Conservation (phyloP, 1,140 invertebrate species). For the Brachionus angularis region DNA sequence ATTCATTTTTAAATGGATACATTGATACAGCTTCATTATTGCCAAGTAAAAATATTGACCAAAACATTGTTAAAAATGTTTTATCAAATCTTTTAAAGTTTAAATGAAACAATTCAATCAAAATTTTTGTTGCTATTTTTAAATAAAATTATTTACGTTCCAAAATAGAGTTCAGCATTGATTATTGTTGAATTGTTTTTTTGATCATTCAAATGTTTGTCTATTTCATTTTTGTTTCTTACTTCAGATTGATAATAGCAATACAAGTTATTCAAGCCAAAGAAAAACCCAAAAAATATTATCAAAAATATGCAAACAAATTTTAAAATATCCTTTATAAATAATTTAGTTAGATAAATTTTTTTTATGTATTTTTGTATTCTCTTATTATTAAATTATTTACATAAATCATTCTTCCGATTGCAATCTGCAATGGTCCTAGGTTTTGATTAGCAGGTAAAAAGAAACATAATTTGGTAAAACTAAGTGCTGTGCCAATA, state of each 20-base stretch:
- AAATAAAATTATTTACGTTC: neutral
- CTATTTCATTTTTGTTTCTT: constrained; percentile 51
- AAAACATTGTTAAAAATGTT: constrained; percentile 70
- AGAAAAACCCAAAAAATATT: constrained; percentile 57
- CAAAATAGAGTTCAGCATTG: constrained; percentile 5
- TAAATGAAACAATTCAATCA: neutral
- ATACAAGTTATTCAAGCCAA: constrained; percentile 57
- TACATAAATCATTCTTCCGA: constrained; percentile 57
- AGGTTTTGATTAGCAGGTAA: constrained; percentile 59
- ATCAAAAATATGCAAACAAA: constrained; percentile 49
- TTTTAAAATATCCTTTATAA: constrained; percentile 51
- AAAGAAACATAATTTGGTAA: constrained; percentile 56
- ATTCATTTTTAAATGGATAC: constrained; percentile 48
- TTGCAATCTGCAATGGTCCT: constrained; percentile 57
- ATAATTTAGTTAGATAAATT: neutral
- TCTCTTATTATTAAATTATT: neutral
- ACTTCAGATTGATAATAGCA: constrained; percentile 58
- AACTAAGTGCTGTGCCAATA: constrained; percentile 52
- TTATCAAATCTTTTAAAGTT: constrained; percentile 54
- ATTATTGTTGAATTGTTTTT: neutral
- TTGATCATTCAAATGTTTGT: constrained; percentile 42
- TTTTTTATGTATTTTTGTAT: no score
- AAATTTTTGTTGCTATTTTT: neutral
- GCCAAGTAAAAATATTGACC: constrained; percentile 70
- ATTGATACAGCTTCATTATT: constrained; percentile 66